Evolutionary conservation across 2,113 vertebrate species (phyloP).

Genomic region (Charina bottae): DNA sequence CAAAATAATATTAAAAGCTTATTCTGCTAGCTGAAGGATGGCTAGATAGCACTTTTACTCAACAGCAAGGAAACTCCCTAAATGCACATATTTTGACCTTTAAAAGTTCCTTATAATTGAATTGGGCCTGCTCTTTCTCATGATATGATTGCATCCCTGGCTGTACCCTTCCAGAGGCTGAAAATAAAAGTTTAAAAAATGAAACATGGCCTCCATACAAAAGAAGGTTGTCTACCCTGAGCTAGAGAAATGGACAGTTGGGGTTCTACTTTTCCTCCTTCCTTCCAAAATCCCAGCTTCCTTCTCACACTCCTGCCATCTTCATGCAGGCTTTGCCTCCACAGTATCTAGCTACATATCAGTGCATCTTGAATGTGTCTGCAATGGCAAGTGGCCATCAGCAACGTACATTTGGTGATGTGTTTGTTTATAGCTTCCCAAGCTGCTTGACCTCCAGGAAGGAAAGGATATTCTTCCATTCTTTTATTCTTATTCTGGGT

Average conservation of each 20-base stretch:
- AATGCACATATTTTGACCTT: neutral
- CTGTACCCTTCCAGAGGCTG: neutral
- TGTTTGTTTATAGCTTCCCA: neutral
- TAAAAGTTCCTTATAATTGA: neutral
- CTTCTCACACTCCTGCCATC: neutral
- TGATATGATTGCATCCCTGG: neutral
- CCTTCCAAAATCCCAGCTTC: neutral
- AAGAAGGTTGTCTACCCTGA: neutral
- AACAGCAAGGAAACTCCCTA: neutral
- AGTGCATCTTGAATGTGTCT: constrained; percentile 20
- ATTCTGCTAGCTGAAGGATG: neutral
- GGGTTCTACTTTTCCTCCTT: neutral
- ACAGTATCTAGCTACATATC: neutral
- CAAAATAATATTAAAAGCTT: too few species aligned
- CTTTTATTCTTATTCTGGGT: constrained; percentile 8
- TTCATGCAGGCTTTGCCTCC: neutral
- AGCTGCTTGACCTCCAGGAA: constrained; percentile 10
- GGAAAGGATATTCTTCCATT: neutral
- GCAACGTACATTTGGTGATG: constrained; percentile 4
- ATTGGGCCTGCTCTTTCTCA: neutral
- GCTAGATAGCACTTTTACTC: neutral
- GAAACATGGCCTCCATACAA: neutral
- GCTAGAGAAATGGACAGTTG: neutral
- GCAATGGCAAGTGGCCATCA: neutral
- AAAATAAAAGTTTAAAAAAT: neutral